Evolutionary conservation across 2,888 invertebrate genomes (phyloP), one percentile per base, ranked within the genome.

Genomic region (Apoda limacodes): DNA sequence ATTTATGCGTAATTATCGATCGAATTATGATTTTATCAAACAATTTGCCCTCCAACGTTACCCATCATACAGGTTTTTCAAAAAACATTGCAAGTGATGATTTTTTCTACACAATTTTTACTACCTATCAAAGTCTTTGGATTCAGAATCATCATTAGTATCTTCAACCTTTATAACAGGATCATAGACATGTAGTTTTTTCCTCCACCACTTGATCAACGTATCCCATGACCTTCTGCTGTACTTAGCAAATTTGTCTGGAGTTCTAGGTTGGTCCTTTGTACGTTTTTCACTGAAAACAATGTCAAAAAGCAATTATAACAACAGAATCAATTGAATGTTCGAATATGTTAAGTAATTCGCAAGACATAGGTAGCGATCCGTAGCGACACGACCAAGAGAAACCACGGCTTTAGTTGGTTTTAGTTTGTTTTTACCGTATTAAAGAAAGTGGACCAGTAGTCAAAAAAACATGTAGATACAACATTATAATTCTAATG

Each of bases 171-270:
- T 28, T 13, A 22, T 17, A 19, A 50, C 46, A 15, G 85, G 83
- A 62, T 93, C 93, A 82, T 88, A 95, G 37, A 83, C 81, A 59
- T 97, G 96, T 25, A 97, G 75, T 45, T 88, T 85, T 50, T 89
- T 86, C 28, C 95, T 85, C 97, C 97, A 97, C 35, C 90, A 83
- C 60, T 87, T 89, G 1, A 97, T 86, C 43, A 95, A 83, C 14
- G 89, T 88, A 63, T 98, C 98, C 90, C 95, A 98, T 7, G 92
- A 95, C 43, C 98, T 83, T 22, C 98, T 85, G 48, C 95, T 95
- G 66, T 92, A 95, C 68, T 95, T 94, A 13, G 85, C 60, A 55
- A 85, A 84, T 68, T 95, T 96, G 48, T 94, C 91, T 3, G 98
- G 98, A 2, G 98, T 98, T 51, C 84, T 85, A 2, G 97, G 98